Percentiles rank a stretch among this genome's conserved stretches.
phyloP scores from a whole-genome alignment of 1,140 invertebrate species.

The Prorops nasuta region DNA sequence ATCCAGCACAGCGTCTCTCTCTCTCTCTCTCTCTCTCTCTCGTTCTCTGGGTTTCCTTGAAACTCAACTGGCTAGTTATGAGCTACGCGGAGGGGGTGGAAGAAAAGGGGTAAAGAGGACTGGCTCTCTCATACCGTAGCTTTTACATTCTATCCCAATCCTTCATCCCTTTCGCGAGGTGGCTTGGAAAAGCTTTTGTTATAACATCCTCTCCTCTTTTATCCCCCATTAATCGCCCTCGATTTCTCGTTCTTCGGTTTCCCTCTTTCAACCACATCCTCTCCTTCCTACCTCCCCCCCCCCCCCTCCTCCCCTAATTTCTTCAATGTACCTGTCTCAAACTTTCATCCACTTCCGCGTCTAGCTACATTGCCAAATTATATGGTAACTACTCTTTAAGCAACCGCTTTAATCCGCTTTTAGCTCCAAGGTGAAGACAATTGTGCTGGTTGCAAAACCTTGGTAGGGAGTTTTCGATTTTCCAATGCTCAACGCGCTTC shows the following conservation, averaged over 20 bases:
- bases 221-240: conserved; percentile 2
- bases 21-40: conserved; percentile 14
- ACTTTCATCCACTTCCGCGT: conserved; percentile 25
- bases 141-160: no score
- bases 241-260: conserved; percentile 15
- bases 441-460: conserved; percentile 22
- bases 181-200: no score
- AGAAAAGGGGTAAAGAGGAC: no score
- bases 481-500: conserved; percentile 21
- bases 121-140: no score
- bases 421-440: conserved; percentile 35
- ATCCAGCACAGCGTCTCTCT: no score
- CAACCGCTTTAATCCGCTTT: conserved; percentile 48
- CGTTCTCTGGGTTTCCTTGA: no score
- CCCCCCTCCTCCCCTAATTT: conserved; percentile 21
- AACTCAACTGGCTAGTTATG: conserved; percentile 39
- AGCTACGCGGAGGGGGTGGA: no score
- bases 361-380: conserved; percentile 34
- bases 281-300: conserved; percentile 20
- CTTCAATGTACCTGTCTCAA: no score
- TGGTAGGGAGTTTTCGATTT: conserved; percentile 12
- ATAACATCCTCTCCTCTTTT: conserved; percentile 27
- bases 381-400: conserved; percentile 49
- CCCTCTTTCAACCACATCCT: conserved; percentile 11
- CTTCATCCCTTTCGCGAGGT: no score